Conservation (phyloP, 1,140 invertebrate genomes). For the Sitobion miscanthi region DNA sequence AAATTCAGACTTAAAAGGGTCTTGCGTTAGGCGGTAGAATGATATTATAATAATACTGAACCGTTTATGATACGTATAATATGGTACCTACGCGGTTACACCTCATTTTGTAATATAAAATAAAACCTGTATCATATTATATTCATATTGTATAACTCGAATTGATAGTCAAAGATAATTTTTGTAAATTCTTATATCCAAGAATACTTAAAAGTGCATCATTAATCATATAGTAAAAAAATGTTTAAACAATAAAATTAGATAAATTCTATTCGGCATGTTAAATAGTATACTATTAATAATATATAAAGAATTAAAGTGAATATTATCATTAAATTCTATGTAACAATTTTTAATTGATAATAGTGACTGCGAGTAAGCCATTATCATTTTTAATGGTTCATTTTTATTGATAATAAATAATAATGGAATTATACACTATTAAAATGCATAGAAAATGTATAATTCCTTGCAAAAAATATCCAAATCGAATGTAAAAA, state of each 20-base stretch:
- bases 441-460: neutral
- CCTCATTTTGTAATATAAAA: neutral
- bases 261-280: neutral
- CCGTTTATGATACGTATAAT: neutral
- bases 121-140: neutral
- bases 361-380: neutral
- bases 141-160: neutral
- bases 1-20: constrained; percentile 24
- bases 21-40: constrained; percentile 15
- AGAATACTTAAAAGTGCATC: neutral
- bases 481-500: neutral
- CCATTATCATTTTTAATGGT: neutral
- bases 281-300: neutral
- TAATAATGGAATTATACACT: neutral
- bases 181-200: neutral
- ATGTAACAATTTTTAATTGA: neutral
- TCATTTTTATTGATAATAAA: neutral
- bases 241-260: neutral
- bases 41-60: neutral
- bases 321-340: neutral
- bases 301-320: neutral
- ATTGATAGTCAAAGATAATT: neutral
- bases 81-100: neutral
- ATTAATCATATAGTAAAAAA: neutral
- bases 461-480: neutral